A percentile compares a stretch with the other conserved stretches of the same genome.
Conservation (phyloP, 2,113 vertebrate genomes). For the Hemichromis elongatus region DNA sequence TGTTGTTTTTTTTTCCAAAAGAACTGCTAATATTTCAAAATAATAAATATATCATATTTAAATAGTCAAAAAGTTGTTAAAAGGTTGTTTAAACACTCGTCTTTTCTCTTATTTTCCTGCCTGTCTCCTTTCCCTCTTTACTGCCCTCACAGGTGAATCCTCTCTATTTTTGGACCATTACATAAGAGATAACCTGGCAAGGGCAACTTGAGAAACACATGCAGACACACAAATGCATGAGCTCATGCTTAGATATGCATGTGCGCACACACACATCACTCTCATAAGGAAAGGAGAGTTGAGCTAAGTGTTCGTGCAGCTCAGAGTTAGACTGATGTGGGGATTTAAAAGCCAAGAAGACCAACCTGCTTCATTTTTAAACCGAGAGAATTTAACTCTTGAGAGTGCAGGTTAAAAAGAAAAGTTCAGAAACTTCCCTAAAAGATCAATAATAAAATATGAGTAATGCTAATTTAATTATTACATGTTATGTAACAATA, state of each 20-base stretch:
- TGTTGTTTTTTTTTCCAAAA: neutral
- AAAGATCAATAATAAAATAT: neutral
- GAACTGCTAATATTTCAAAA: neutral
- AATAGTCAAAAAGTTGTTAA: neutral
- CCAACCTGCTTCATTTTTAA: neutral
- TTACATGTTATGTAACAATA: neutral
- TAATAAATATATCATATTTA: neutral
- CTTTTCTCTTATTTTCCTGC: neutral
- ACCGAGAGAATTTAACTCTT: neutral
- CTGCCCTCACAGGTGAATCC: constrained; percentile 46
- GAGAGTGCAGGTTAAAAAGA: neutral
- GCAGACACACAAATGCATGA: neutral
- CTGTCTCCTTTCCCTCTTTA: neutral
- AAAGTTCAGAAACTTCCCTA: neutral
- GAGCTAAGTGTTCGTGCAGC: neutral
- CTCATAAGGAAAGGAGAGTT: neutral
- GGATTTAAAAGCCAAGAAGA: constrained; percentile 17
- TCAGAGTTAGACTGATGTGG: neutral
- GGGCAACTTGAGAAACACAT: constrained; percentile 24
- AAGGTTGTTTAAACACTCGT: neutral
- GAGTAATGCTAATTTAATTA: neutral
- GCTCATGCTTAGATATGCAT: neutral
- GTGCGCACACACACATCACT: neutral
- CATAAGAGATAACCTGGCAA: constrained; percentile 38
- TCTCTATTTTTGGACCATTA: constrained; percentile 49